Evolutionary conservation across 2,888 invertebrate genomes (phyloP), one percentile per base, ranked within the genome.

Genomic region (Scelioninae gen. 1): DNA sequence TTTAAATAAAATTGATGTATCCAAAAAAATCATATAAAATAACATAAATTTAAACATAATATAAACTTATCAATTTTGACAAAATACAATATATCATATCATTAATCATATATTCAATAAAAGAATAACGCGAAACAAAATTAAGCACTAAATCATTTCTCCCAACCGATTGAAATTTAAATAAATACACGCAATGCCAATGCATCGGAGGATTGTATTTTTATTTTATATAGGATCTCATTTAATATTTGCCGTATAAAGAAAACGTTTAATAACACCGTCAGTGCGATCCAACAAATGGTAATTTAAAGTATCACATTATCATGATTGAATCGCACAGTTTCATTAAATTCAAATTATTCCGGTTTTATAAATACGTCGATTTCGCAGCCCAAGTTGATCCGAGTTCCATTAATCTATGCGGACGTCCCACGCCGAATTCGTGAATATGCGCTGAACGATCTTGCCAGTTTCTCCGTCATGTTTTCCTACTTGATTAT

Each of bases 401-500:
- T 62, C 77, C 13, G 31, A 60, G 13, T 65, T 53, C 45, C 79
- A 63, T 83, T 83, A 83, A 83, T 79, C 83, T 72, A 72, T 68
- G 51, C 79, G 49, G 11, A 49, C 79, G 23, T 71, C 83, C 83
- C 72, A 83, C 79, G 79, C 79, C 66, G 43, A 71, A 79, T 71
- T 66, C 79, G 78, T 71, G 74, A 72, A 77, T 76, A 72, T 34
- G 63, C 65, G 66, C 58, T 38, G 69, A 69, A 65, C 76, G 72
- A 76, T 80, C 58, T 78, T 68, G 68, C 81, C 74, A 63, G 84
- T 74, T 72, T 77, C 82, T 65, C 63, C 86, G 83, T 86, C 86
- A 85, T 86, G 87, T 86, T 85, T 86, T 82, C 82, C 85, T 80
- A 80, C 85, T 85, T 85, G 85, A 86, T 86, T 85, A 85, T 85